Percentiles rank a stretch among this genome's conserved stretches.
Conservation (phyloP, 2,888 invertebrate species). For the Drosophila emarginata region DNA sequence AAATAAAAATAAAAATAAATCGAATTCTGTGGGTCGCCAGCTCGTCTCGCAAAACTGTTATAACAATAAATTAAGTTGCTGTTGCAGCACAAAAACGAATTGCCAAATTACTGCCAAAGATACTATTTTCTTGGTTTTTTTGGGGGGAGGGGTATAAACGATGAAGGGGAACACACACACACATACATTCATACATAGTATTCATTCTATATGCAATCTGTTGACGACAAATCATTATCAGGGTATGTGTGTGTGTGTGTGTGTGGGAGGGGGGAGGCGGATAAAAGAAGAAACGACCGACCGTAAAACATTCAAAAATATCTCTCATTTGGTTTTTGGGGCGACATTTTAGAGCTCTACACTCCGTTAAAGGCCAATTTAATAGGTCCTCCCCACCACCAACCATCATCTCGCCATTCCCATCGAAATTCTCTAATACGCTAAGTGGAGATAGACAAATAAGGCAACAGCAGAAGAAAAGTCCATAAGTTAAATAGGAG, state of each 20-base stretch:
- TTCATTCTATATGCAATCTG: slow-evolving; percentile 48
- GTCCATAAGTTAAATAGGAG: slow-evolving; percentile 23
- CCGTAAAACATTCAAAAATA: slow-evolving; percentile 57
- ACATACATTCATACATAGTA: slow-evolving; percentile 1
- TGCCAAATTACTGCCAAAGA: slow-evolving; percentile 55
- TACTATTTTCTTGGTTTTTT: neutral
- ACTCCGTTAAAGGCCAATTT: slow-evolving; percentile 79
- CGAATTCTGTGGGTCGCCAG: slow-evolving; percentile 28
- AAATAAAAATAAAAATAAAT: slow-evolving; percentile 7
- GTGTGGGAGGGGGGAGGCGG: neutral
- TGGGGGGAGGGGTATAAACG: neutral
- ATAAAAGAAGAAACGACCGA: slow-evolving; percentile 1
- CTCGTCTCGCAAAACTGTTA: slow-evolving; percentile 50
- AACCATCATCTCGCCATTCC: neutral
- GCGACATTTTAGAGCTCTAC: slow-evolving; percentile 48
- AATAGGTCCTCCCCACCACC: slow-evolving; percentile 47
- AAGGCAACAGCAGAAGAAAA: slow-evolving; percentile 28
- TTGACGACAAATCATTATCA: slow-evolving; percentile 55
- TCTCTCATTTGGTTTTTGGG: slow-evolving; percentile 40
- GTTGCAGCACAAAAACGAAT: slow-evolving; percentile 70
- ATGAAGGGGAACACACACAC: neutral
- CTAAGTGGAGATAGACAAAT: slow-evolving; percentile 66
- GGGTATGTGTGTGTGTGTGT: neutral
- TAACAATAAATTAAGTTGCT: slow-evolving; percentile 76
- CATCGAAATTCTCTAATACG: slow-evolving; percentile 68